Percentiles rank a stretch among this genome's conserved stretches.
phyloP scores from a whole-genome alignment of 2,113 vertebrate species.

The Axis porcinus region DNA sequence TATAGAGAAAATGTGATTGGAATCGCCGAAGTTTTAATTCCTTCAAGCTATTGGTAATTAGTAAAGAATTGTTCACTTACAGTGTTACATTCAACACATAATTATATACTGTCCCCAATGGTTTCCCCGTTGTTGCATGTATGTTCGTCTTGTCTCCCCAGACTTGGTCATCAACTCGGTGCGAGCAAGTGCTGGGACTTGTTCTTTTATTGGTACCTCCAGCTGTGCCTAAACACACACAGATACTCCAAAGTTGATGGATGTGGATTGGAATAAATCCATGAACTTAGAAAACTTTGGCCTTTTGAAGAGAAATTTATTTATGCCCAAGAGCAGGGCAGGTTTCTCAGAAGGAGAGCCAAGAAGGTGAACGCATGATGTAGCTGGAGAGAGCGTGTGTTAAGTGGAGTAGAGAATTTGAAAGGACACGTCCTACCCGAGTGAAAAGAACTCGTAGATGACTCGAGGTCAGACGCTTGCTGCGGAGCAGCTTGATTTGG shows the following conservation, averaged over 20 bases:
- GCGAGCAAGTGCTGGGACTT: not conserved
- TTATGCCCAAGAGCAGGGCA: not conserved
- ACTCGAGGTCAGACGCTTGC: not conserved
- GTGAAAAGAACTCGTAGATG: not conserved
- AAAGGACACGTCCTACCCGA: not conserved
- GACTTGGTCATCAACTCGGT: not conserved
- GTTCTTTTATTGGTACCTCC: not conserved
- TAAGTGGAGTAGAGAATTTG: conserved; percentile 27
- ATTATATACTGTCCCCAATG: conserved; percentile 32
- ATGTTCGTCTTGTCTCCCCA: not conserved
- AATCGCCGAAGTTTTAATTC: conserved; percentile 64
- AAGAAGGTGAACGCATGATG: not conserved
- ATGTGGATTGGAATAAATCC: conserved; percentile 9
- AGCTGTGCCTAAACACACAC: not conserved
- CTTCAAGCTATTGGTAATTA: conserved; percentile 65
- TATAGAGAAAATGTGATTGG: conserved; percentile 60
- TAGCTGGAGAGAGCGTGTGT: not conserved
- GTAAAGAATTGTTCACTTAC: conserved; percentile 32
- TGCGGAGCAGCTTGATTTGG: not conserved
- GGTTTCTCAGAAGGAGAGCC: not conserved
- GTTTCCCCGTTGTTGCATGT: conserved; percentile 8
- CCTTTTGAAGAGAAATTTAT: not conserved
- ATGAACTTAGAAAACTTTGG: conserved; percentile 11
- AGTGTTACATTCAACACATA: conserved; percentile 45
- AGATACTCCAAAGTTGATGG: not conserved